A percentile compares a stretch with the other conserved stretches of the same genome.
Evolutionary conservation across 2,113 vertebrate species (phyloP).

Genomic region (Callithrix jacchus): DNA sequence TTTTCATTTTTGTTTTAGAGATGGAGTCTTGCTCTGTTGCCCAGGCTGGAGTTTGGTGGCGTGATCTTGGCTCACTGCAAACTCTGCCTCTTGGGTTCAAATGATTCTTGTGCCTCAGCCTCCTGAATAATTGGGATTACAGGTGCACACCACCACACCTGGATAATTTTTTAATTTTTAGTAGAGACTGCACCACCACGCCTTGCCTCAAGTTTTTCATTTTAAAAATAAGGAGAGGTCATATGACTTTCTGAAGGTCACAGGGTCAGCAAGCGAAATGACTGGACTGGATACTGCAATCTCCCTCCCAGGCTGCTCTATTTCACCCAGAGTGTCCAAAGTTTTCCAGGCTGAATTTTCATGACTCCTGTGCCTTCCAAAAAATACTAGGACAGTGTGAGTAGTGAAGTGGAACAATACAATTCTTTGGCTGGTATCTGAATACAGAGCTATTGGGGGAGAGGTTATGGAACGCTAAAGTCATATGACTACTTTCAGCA

Average conservation of each 20-base stretch:
- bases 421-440: conserved; percentile 46
- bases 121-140: too few relatives aligned
- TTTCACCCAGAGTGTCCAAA: neutral
- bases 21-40: too few relatives aligned
- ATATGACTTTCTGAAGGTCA: neutral
- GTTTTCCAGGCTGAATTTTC: neutral
- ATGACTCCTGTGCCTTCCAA: neutral
- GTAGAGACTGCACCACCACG: too few relatives aligned
- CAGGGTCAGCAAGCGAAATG: neutral
- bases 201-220: neutral
- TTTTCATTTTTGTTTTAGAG: neutral
- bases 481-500: conserved; percentile 71
- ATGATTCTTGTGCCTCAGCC: too few relatives aligned
- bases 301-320: neutral
- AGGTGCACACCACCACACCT: too few relatives aligned
- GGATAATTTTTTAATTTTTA: too few relatives aligned
- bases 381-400: conserved; percentile 68
- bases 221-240: neutral
- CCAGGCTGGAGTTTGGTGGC: too few relatives aligned
- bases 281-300: neutral
- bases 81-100: too few relatives aligned
- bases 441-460: conserved; percentile 56
- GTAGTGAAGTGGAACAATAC: conserved; percentile 33
- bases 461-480: conserved; percentile 77
- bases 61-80: too few relatives aligned